Base-by-base conservation (phyloP, 2,888 invertebrate genomes). In the Drosophila antonietae region DNA sequence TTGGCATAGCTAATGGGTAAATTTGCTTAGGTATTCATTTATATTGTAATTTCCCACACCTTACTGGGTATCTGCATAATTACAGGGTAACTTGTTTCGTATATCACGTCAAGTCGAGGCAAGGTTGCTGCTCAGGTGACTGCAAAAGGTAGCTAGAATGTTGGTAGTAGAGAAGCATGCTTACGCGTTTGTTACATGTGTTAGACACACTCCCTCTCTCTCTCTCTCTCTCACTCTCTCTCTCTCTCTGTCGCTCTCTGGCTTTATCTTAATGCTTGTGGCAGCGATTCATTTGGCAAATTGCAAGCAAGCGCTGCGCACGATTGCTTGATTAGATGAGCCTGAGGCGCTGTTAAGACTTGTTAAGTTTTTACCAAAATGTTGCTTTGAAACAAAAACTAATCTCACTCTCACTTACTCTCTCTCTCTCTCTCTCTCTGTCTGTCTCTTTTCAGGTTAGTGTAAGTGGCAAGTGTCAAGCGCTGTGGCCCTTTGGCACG, bases 271-370 rank as follows among this genome's bases (percentile, higher is more conserved):
- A n/a, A 20, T 53, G 53, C 37, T 37, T 39, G 53, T 73, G 65
- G 58, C 64, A 58, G 78, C 64, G 67, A 74, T 77, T 80, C 82
- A 81, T 82, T 88, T 83, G 83, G 68, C 67, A 87, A 87, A 83
- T 74, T 77, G 85, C 68, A 77, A 49, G 43, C 35, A 15, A 15
- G 67, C 71, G 75, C 59, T 52, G 59, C 65, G 58, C 69, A 62
- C 68, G 72, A 73, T 73, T 73, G 64, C 68, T 73, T 84, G 79
- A 79, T 83, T 74, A 74, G 68, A 79, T 59, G 61, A 63, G 68
- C 62, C 52, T 15, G 28, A n/a, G 56, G 58, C 56, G 44, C 10
- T 15, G 37, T 28, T 60, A 28, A 35, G 35, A 37, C 55, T 43
- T 51, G 53, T 43, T 47, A 47, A 41, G 43, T 52, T 52, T 47